Base-by-base conservation (phyloP, 2,888 invertebrate species). In the Cantharis nigra region DNA sequence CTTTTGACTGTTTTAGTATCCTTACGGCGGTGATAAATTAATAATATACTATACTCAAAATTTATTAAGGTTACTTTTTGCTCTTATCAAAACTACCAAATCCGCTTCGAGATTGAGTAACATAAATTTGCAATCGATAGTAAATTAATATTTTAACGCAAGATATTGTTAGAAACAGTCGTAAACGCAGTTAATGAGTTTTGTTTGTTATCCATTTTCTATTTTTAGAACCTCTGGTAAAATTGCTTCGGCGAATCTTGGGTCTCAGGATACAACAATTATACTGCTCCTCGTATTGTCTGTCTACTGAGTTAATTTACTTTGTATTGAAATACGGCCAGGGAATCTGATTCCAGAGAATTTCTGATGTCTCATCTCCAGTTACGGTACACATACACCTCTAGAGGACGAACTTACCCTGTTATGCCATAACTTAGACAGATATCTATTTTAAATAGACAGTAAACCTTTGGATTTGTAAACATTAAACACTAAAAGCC, bases 241-340 rank as follows among this genome's bases (percentile, higher is more conserved):
- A 77, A 77, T 74, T 76, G 80, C 79, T 77, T 67, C 72, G 77
- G 80, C 18, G 73, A 74, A 16, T 73, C 67, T 70, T 69, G 69
- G 69, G 71, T 73, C 78, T 77, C 81, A 79, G 80, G 79, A 83
- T 78, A 80, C 81, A 81, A 81, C 82, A 83, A 82, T 82, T 83
- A 83, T 80, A 80, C 78, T 78, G 80, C 80, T 79, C 77, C 76
- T 80, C 77, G 79, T 81, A 80, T 82, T 82, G 81, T 80, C 82
- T 82, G 80, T 82, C 82, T 82, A 79, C 78, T 78, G 81, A 83
- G 83, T 83, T 83, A 83, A 84, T 84, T 84, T 83, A 82, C 82
- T 84, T 83, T 83, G 81, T 82, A 83, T 82, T 83, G 81, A 82
- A 83, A 83, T 83, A 83, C 82, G 81, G 80, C 81, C 81, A 79